phyloP scores from a whole-genome alignment of 2,797 vertebrate species.

The Perodicticus potto region DNA sequence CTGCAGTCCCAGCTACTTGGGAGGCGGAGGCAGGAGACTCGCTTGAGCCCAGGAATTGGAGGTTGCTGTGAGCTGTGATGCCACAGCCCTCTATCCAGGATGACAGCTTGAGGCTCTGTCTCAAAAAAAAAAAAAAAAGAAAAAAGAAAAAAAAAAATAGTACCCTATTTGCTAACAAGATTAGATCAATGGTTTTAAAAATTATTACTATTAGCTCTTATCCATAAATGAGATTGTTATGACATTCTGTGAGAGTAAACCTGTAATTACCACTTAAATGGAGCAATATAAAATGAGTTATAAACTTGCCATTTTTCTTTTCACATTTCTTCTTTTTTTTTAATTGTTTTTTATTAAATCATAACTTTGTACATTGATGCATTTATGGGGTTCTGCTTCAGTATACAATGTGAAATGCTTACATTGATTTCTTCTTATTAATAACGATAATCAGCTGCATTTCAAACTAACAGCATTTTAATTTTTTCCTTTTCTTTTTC shows the following conservation, averaged over 20 bases:
- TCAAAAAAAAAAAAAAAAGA: too few relatives aligned
- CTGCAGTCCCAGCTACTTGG: too few relatives aligned
- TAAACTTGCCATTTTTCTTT: neutral
- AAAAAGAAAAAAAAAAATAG: too few relatives aligned
- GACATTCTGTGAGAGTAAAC: conserved; percentile 25
- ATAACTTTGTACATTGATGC: too few relatives aligned
- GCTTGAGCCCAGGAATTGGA: too few relatives aligned
- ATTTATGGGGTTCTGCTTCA: too few relatives aligned
- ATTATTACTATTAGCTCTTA: conserved; percentile 20
- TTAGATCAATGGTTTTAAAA: conserved; percentile 42
- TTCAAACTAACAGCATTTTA: conserved; percentile 63
- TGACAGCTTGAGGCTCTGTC: too few relatives aligned
- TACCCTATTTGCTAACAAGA: conserved; percentile 18
- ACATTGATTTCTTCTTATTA: neutral
- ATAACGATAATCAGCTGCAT: conserved; percentile 23
- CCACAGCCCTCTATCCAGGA: too few relatives aligned
- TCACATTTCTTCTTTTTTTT: neutral
- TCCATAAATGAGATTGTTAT: conserved; percentile 47
- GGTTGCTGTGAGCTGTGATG: too few relatives aligned
- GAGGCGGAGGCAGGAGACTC: too few relatives aligned
- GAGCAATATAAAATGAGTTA: conserved; percentile 22
- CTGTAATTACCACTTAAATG: neutral
- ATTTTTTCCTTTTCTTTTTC: conserved; percentile 65
- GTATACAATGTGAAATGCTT: too few relatives aligned
- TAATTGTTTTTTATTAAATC: too few relatives aligned